phyloP scores from a whole-genome alignment of 2,113 vertebrate genomes.

The Litocranius walleri region DNA sequence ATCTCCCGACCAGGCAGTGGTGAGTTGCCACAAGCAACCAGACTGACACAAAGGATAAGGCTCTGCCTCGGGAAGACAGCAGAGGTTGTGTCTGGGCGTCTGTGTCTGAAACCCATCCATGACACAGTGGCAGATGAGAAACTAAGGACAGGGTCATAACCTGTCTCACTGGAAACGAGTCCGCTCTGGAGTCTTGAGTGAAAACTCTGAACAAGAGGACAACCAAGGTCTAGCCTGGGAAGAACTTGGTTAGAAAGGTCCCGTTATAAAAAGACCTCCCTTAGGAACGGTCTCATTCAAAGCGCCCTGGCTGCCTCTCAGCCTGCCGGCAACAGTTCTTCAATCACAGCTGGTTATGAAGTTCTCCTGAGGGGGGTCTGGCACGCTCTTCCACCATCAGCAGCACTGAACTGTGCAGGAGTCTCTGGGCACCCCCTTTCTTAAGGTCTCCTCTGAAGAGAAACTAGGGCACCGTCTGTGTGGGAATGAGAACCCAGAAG shows the following conservation, averaged over 20 bases:
- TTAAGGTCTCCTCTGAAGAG: conserved; percentile 90
- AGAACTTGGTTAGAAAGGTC: conserved; percentile 86
- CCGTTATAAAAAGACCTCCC: conserved; percentile 37
- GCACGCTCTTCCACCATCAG: conserved; percentile 83
- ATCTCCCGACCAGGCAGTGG: not conserved
- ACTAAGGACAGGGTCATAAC: conserved; percentile 83
- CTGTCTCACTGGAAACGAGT: conserved; percentile 89
- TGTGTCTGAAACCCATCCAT: conserved; percentile 87
- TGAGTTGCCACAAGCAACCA: conserved; percentile 60
- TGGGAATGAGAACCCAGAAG: conserved; percentile 87
- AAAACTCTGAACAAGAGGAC: conserved; percentile 87
- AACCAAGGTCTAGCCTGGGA: conserved; percentile 82
- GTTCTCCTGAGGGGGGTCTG: conserved; percentile 91
- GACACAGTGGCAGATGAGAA: conserved; percentile 90
- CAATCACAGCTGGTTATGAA: conserved; percentile 89
- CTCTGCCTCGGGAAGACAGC: conserved; percentile 87
- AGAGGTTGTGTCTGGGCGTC: conserved; percentile 69
- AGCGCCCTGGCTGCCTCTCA: conserved; percentile 90
- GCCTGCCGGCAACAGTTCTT: conserved; percentile 84
- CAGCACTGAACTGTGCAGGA: conserved; percentile 86
- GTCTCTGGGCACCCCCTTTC: conserved; percentile 88
- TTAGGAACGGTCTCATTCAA: conserved; percentile 77
- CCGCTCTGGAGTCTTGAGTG: conserved; percentile 85
- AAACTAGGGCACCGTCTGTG: conserved; percentile 90
- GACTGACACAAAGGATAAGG: conserved; percentile 88